Evolutionary conservation across 2,888 invertebrate species (phyloP), one percentile per base, ranked within the genome.

Genomic region (Scotopteryx bipunctaria): DNA sequence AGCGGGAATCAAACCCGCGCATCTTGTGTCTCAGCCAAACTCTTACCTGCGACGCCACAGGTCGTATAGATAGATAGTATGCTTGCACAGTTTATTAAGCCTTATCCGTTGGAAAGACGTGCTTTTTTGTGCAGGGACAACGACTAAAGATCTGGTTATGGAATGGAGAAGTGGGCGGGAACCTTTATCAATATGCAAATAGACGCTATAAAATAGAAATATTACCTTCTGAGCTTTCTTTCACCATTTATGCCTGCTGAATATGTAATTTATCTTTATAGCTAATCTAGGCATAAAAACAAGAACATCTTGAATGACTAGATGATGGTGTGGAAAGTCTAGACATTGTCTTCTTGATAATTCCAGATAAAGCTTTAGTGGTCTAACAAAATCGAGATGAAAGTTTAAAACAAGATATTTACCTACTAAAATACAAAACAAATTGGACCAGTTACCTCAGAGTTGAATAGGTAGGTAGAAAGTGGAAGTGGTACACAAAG

Each of bases 191-290:
- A 14, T 25, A 29, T 19, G 31, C 13, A 31, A 41, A 41, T 17
- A 31, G 15, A 29, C 5, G 31, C 13, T 11, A 27, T 15, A 14
- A 27, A 36, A 11, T 8, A 19, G 38, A 38, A 1, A 6, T 14
- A 35, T n/a, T n/a, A n/a, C n/a, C n/a, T n/a, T n/a, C 25, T 17
- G 8, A 31, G 37, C 45, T 45, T 45, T 45, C 45, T 43, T 23
- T 9, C 23, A 15, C 35, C 43, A 36, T 37, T 31, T 27, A 13
- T n/a, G n/a, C n/a, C n/a, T 15, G 11, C 13, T 11, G 16, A 11
- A 25, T 44, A 13, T 25, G 19, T 27, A 13, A 45, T 36, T 33
- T 42, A 45, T 45, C 45, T 40, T 15, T 11, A 27, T 17, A 31
- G 17, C 35, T 23, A 14, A 33, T 45, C 27, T 13, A 37, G 21